phyloP scores from a whole-genome alignment of 2,888 invertebrate species.

The Merodon equestris region DNA sequence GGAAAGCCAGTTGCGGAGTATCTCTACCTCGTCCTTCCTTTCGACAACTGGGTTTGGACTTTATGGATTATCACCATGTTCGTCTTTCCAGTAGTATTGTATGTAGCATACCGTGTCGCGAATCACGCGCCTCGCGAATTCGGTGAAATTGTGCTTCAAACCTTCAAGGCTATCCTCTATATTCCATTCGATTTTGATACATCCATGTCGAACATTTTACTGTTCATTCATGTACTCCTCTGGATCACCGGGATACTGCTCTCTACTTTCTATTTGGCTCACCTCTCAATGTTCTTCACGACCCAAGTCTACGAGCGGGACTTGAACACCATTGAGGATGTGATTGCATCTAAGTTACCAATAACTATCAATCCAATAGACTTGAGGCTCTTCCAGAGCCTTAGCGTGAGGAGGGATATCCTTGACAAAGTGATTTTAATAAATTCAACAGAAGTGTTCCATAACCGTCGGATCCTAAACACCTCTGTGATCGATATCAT shows the following conservation, averaged over 20 bases:
- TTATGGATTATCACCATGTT: too few species aligned
- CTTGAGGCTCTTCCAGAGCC: conserved; percentile 2
- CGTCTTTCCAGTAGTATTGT: too few species aligned
- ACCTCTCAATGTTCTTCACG: conserved; percentile 74
- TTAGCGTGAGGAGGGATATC: background rate
- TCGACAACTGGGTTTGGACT: conserved; percentile 46
- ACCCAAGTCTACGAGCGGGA: conserved; percentile 67
- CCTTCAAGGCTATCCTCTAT: conserved; percentile 26
- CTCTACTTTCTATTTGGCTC: conserved; percentile 73
- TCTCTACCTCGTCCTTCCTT: conserved; percentile 68
- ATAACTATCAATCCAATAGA: conserved; percentile 37
- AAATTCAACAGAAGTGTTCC: background rate
- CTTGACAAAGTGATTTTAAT: conserved; percentile 39
- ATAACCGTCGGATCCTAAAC: conserved; percentile 51
- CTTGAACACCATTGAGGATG: conserved; percentile 68
- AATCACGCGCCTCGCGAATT: conserved; percentile 4
- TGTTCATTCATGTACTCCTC: conserved; percentile 54
- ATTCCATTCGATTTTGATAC: conserved; percentile 11
- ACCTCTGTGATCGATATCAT: conserved; percentile 50
- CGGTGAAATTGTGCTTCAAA: conserved; percentile 29
- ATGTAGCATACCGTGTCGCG: too few species aligned
- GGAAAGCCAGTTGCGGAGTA: conserved; percentile 63
- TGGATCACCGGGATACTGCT: conserved; percentile 72
- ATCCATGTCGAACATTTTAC: conserved; percentile 10
- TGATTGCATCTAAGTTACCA: conserved; percentile 50